These are phyloP conservation scores for Melanargia galathea DNA, from an alignment of 2,888 invertebrate genomes.

Conservation along the genomic window DNA sequence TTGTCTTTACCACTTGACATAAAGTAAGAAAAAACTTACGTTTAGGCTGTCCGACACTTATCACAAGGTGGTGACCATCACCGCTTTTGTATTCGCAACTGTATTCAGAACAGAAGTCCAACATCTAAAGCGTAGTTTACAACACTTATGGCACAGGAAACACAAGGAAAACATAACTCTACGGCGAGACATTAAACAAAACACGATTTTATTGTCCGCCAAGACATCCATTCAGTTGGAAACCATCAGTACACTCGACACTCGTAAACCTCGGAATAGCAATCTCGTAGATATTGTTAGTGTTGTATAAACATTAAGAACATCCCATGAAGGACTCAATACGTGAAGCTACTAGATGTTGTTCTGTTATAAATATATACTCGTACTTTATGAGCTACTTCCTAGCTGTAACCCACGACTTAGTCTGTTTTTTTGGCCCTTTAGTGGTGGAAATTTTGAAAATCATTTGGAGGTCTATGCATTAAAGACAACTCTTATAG, in stretches of 20 bases:
- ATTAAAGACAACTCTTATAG: too few relatives aligned
- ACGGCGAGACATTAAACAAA: slow-evolving; percentile 53
- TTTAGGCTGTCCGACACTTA: too few relatives aligned
- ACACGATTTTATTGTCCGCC: slow-evolving; percentile 68
- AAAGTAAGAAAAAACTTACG: too few relatives aligned
- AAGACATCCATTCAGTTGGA: slow-evolving; percentile 62
- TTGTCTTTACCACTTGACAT: too few relatives aligned
- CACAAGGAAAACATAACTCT: slow-evolving; percentile 67
- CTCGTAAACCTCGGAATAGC: slow-evolving; percentile 74
- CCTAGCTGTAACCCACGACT: background rate
- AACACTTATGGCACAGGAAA: slow-evolving; percentile 57
- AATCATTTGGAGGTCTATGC: too few relatives aligned
- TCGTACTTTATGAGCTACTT: background rate
- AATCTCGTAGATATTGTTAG: slow-evolving; percentile 55
- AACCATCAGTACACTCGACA: slow-evolving; percentile 61
- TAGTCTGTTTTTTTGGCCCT: background rate
- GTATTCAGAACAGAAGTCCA: slow-evolving; percentile 14
- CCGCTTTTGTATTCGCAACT: background rate
- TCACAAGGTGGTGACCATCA: too few relatives aligned
- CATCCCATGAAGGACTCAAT: slow-evolving; percentile 28
- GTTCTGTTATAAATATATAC: background rate
- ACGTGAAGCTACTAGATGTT: background rate
- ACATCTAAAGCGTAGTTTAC: background rate
- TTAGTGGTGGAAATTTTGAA: too few relatives aligned
- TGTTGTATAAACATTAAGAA: slow-evolving; percentile 49